Base-by-base conservation (phyloP, 1,140 invertebrate species). In the Palaemon carinicauda region DNA sequence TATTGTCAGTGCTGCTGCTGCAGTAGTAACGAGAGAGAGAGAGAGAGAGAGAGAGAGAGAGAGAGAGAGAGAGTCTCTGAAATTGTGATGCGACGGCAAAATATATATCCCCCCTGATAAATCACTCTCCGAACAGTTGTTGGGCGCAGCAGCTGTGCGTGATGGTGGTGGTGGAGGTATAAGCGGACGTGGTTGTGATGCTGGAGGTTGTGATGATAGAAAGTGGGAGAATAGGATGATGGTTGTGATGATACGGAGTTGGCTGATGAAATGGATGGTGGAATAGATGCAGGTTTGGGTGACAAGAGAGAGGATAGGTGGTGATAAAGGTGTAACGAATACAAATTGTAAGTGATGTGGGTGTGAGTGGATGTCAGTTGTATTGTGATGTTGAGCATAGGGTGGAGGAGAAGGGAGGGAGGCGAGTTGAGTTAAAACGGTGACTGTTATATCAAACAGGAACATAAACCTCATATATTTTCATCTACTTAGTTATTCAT, bases 41-140 rank as follows among this genome's bases (percentile, higher is more conserved):
- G 54, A 60, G 53, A 60, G 54, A 27, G n/a, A 60, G 54, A 15
- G 54, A 29, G 24, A 29, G 80, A 56, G 65, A 52, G 81, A 50
- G 29, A 82, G 80, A 51, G 81, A 69, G 60, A 52, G 21, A n/a
- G 74, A 84, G 82, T 84, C 77, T 54, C 82, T 84, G 74, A 84
- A 83, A 83, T 83, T 84, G 82, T 84, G 82, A 84, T 84, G 82
- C 51, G 82, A 84, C 73, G 74, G 82, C 73, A 84, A 84, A 84
- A 84, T 83, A 75, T 41, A 41, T 83, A 84, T 75, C 81, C 81
- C 41, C 71, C 9, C 82, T 84, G 82, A 84, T 84, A 84, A 84
- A 84, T 83, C 82, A 84, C 82, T 21, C 24, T 54, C 75, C 73
- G 81, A 83, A 54, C 81, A 83, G 71, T 83, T 83, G 81, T 75